These are phyloP conservation scores for Agonopterix subpropinquella DNA, from an alignment of 2,888 invertebrate genomes.

Conservation along the genomic window DNA sequence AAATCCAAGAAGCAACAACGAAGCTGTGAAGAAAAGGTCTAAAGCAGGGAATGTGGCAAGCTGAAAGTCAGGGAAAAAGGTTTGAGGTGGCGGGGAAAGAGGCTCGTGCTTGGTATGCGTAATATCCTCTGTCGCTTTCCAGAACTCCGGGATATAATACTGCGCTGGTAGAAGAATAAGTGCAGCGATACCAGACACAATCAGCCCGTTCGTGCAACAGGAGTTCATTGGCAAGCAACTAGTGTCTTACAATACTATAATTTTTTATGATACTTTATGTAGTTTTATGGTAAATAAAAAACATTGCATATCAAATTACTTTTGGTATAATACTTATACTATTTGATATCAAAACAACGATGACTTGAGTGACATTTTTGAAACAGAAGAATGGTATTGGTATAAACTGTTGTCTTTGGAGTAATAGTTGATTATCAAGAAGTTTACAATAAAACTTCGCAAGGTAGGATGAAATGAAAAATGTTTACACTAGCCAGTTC, in stretches of 20 bases:
- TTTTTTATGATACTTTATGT: no score
- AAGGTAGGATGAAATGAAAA: no score
- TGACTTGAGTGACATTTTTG: no score
- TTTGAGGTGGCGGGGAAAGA: slow-evolving; percentile 10
- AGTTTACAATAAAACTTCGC: no score
- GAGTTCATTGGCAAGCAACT: slow-evolving; percentile 40
- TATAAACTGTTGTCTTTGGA: no score
- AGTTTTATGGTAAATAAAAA: no score
- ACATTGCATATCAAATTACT: no score
- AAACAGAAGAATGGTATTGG: no score
- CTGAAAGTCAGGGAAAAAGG: slow-evolving; percentile 21
- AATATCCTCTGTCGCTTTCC: neutral
- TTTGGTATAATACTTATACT: no score
- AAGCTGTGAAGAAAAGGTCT: slow-evolving; percentile 38
- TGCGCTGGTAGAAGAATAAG: slow-evolving; percentile 49
- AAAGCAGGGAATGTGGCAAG: slow-evolving; percentile 32
- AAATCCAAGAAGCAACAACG: slow-evolving; percentile 33
- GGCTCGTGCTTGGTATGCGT: neutral
- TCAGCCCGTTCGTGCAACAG: slow-evolving; percentile 39
- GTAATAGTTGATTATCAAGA: no score
- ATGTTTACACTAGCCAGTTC: no score
- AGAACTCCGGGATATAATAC: slow-evolving; percentile 44
- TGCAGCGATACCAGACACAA: slow-evolving; percentile 40
- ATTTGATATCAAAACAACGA: no score
- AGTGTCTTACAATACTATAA: neutral